Base-by-base conservation (phyloP, 2,113 vertebrate genomes). In the Prunella fulvescens region DNA sequence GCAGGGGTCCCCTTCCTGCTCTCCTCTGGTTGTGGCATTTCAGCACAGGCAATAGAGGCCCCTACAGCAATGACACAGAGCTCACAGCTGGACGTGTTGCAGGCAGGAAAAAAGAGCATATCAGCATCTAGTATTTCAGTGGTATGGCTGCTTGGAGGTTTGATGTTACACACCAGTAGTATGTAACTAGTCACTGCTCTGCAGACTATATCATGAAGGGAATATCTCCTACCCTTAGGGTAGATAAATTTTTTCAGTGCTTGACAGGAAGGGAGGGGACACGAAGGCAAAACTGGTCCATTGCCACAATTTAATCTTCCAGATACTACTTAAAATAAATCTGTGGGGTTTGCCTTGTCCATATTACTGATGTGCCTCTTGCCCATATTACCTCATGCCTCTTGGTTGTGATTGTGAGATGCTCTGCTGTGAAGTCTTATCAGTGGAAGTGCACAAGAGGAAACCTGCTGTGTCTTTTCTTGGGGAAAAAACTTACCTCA, bases 401-500 rank as follows among this genome's bases (percentile, higher is more conserved):
- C 33, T 48, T 24, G 26, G 13, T 4, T 86, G 22, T 1, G 3
- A 24, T 8, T 58, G 17, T 48, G 47, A 66, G 26, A 25, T 17
- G 14, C 33, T 61, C 9, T 66, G 18, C 47, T 61, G 19, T 29
- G 22, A 20, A 7, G 6, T 29, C 4, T 7, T 9, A 6, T 10
- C 17, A 58, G 42, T 56, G 16, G 10, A 60, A 7, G 1, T 33
- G 6, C 15, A 23, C 1, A 3, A n/a, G 14, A 61, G 18, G 14
- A 78, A 87, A n/a, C 4, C 4, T 6, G 1, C 3, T 48, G 10
- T 3, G 16, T 51, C 40, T 72, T 80, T 29, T 42, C 14, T 56
- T 37, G 31, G 6, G 18, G 19, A 14, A 64, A 9, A 2, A 64
- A 14, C 1, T 84, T 42, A 17, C 3, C 8, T 57, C 0, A 0